A percentile compares a stretch with the other conserved stretches of the same genome.
phyloP scores from a whole-genome alignment of 2,797 vertebrate species.

The Pangasius krempfi region DNA sequence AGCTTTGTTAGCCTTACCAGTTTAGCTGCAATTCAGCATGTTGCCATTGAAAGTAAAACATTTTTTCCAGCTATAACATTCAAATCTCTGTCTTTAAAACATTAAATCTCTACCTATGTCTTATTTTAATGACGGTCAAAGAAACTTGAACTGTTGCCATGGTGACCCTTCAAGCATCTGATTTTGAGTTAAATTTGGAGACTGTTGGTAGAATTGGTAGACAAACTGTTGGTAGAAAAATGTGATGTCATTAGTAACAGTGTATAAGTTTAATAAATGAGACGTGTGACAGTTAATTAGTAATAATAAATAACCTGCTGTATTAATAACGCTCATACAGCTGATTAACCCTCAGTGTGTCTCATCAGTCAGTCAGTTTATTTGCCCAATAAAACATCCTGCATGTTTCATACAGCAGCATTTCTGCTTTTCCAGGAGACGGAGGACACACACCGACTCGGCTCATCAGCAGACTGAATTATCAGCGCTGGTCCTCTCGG shows the following conservation, averaged over 20 bases:
- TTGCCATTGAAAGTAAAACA: no score
- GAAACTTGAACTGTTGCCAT: not conserved
- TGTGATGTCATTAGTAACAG: not conserved
- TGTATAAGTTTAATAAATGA: not conserved
- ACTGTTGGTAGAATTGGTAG: no score
- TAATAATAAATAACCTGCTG: not conserved
- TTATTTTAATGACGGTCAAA: not conserved
- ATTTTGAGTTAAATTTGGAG: not conserved
- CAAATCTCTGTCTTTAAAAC: no score
- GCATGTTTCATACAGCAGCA: not conserved
- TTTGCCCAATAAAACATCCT: not conserved
- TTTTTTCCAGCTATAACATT: not conserved
- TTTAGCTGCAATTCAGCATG: not conserved
- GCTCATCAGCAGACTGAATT: not conserved
- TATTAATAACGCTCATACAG: not conserved
- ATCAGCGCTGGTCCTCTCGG: constrained; percentile 7
- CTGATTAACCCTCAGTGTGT: not conserved
- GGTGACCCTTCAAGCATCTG: not conserved
- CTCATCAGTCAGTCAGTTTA: not conserved
- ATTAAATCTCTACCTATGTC: no score
- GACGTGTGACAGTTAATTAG: not conserved
- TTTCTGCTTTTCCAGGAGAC: not conserved
- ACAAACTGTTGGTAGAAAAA: not conserved
- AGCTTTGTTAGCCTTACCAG: not conserved
- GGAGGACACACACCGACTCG: not conserved